phyloP scores from a whole-genome alignment of 1,140 invertebrate species.

The Spodoptera frugiperda region DNA sequence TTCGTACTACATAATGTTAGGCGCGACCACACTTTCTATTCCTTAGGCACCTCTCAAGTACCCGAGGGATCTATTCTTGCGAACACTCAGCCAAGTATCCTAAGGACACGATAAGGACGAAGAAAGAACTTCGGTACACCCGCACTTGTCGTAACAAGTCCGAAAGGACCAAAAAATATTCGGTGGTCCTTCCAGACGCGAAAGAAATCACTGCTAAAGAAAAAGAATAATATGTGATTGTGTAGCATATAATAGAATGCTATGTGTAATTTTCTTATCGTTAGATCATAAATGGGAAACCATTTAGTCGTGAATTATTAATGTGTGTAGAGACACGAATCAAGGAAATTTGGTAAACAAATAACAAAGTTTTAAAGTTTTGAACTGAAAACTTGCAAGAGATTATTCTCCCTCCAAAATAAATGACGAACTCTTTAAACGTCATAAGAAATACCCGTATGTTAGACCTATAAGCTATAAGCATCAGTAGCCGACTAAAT shows the following conservation, averaged over 20 bases:
- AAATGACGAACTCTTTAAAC: not conserved
- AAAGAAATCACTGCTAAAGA: not conserved
- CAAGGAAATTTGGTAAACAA: not conserved
- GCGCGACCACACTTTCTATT: constrained; percentile 23
- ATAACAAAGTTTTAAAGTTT: constrained; percentile 2
- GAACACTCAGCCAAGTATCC: constrained; percentile 25
- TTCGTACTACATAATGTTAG: constrained; percentile 13
- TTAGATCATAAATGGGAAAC: not conserved
- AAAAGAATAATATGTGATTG: not conserved
- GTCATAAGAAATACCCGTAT: not conserved
- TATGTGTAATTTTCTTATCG: not conserved
- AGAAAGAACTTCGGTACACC: constrained; percentile 12
- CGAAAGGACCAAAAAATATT: constrained; percentile 11
- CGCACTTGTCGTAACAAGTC: constrained; percentile 32
- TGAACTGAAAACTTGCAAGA: not conserved
- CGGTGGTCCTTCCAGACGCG: not conserved
- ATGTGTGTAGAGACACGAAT: not conserved
- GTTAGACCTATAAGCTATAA: not conserved
- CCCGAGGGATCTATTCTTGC: constrained; percentile 1
- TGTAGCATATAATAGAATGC: too few relatives aligned
- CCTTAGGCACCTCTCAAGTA: constrained; percentile 10
- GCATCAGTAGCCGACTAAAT: not conserved
- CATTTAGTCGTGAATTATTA: not conserved
- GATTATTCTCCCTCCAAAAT: not conserved
- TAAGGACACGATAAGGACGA: constrained; percentile 22